Conservation (phyloP, 2,113 vertebrate genomes). For the Mesembrinibis cayennensis region DNA sequence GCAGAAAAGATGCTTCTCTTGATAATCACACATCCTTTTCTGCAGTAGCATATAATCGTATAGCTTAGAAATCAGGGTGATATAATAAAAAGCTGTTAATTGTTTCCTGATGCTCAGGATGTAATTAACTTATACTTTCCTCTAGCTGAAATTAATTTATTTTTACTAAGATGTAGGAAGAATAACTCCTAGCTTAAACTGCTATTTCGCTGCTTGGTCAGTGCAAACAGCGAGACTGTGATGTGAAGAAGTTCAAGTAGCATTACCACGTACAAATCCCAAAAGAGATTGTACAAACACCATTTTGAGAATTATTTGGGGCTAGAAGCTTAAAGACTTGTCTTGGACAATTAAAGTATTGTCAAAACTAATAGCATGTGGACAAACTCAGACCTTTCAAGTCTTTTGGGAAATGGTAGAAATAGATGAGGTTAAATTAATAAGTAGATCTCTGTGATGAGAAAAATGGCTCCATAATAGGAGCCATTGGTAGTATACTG, state of each 20-base stretch:
- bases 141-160: not conserved
- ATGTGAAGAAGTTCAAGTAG: not conserved
- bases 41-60: not conserved
- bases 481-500: not conserved
- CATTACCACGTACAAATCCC: not conserved
- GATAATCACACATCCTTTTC: conserved; percentile 35
- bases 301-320: not conserved
- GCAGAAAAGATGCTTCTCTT: conserved; percentile 15
- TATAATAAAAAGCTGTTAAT: conserved; percentile 43
- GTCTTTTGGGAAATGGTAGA: not conserved
- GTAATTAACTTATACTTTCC: conserved; percentile 23
- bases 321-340: not conserved
- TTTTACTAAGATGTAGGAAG: not conserved
- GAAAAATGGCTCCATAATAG: not conserved
- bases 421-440: not conserved
- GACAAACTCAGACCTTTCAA: not conserved
- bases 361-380: not conserved
- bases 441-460: not conserved
- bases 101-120: conserved; percentile 43
- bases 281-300: not conserved
- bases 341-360: not conserved
- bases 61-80: not conserved
- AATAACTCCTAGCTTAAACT: not conserved
- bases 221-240: not conserved
- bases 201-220: not conserved